Base-by-base conservation (phyloP, 2,888 invertebrate genomes). In the Cistogaster globosa region DNA sequence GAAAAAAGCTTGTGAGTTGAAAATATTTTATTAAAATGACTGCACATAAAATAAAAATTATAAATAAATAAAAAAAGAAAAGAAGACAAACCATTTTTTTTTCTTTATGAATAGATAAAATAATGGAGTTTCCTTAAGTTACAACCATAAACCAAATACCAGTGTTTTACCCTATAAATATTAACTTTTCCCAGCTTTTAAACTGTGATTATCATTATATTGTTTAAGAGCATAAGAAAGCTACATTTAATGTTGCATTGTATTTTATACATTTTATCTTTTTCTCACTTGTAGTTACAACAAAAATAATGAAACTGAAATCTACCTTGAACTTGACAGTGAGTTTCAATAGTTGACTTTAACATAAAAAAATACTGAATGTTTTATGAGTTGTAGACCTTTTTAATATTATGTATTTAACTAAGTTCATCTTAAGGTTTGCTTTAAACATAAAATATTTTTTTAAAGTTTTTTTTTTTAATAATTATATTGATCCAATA, bases 321-420 rank as follows among this genome's bases (percentile, higher is more conserved):
- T 57, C 7, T 58, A 67, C 76, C 76, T 77, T 77, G 67, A 77
- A 77, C 76, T 77, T 77, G 67, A 68, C 76, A 77, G 38, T 77
- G 67, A 77, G 58, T 58, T 77, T 74, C 36, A 55, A 5, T 6
- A 51, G 6, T 20, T 76, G 48, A 67, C 51, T 12, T 60, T 6
- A 22, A 45, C 63, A 38, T 26, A 45, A 57, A 16, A 16, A 55
- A 36, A 16, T 16, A 57, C 26, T 26, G 26, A 16, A 14, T 18
- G 38, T 51, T 26, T 26, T 26, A 26, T 16, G 16, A 18, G 4
- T 18, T 63, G 18, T 53, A 32, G 18, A 6, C n/a, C 8, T 20
- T 53, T 18, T 53, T 53, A 18, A 0, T 53, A 57, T 22, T 57
- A 53, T 32, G 6, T 0, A 32, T 5, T 32, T 32, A 8, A 32